Conservation (phyloP, 2,113 vertebrate species). For the Xenotilapia longispinis region DNA sequence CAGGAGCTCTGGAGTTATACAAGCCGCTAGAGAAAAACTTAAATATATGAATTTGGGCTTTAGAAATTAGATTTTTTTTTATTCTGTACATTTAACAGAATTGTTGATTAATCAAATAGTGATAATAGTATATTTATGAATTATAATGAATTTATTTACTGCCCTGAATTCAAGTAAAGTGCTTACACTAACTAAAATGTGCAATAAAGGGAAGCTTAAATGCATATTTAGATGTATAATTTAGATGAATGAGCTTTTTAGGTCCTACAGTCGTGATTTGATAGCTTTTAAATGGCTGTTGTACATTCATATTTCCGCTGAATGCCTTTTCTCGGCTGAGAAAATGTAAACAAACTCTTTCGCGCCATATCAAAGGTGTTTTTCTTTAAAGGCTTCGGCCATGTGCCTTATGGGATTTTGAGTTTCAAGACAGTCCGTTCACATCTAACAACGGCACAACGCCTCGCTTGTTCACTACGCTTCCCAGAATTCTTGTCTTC, state of each 20-base stretch:
- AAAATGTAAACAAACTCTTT: constrained; percentile 69
- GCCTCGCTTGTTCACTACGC: constrained; percentile 21
- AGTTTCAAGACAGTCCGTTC: not conserved
- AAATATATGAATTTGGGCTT: not conserved
- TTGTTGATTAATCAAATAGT: not conserved
- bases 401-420: constrained; percentile 39
- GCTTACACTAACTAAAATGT: not conserved
- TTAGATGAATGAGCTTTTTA: not conserved
- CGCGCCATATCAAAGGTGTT: constrained; percentile 61
- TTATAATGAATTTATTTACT: not conserved
- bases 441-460: not conserved
- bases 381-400: constrained; percentile 10
- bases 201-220: not conserved
- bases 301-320: not conserved
- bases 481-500: constrained; percentile 54
- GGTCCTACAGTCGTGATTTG: not conserved
- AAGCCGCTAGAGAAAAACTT: not conserved
- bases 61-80: not conserved
- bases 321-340: not conserved
- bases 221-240: not conserved
- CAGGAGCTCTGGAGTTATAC: not conserved
- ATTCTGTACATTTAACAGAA: not conserved
- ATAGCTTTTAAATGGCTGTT: not conserved
- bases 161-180: not conserved
- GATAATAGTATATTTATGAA: not conserved